Base-by-base conservation (phyloP, 2,797 vertebrate species). In the Taenioides sp. region DNA sequence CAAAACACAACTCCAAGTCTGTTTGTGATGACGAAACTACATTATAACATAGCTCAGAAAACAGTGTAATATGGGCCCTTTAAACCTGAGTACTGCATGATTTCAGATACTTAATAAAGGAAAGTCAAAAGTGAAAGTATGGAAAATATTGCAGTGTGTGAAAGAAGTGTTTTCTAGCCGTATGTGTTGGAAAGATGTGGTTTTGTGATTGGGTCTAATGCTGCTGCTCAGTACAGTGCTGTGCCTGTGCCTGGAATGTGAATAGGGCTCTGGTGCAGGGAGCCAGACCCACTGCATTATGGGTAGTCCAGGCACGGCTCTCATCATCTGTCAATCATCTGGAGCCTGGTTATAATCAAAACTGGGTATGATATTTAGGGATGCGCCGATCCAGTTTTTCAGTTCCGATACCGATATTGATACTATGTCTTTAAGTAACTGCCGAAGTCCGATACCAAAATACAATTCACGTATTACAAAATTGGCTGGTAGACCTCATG, bases 141-240 rank as follows among this genome's bases (percentile, higher is more conserved):
- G 17, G 55, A 57, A 60, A 7, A 59, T 47, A 68, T 73, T 2
- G 43, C 25, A 2, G 63, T 72, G 69, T 34, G 31, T 58, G 69
- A 74, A 65, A 70, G 72, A 49, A 86, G 74, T 62, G 55, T 72
- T 73, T 73, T 72, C 70, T 70, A 76, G 69, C 81, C 76, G 83
- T 82, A 72, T 71, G 65, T 85, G 83, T 84, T 82, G 71, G 80
- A 87, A 86, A 89, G 82, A 90, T 87, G 86, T 86, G 82, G 77
- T 87, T 28, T 76, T 88, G 86, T 82, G 85, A 88, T 88, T 79
- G 80, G 76, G 87, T 72, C 86, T 90, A 87, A 89, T 87, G 79
- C 85, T 86, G 87, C 87, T 88, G 86, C 88, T 85, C 87, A 65
- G 82, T 85, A 85, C 82, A 86, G 83, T 84, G 79, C 78, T 71